phyloP scores from a whole-genome alignment of 2,797 vertebrate species.

The Miichthys miiuy region DNA sequence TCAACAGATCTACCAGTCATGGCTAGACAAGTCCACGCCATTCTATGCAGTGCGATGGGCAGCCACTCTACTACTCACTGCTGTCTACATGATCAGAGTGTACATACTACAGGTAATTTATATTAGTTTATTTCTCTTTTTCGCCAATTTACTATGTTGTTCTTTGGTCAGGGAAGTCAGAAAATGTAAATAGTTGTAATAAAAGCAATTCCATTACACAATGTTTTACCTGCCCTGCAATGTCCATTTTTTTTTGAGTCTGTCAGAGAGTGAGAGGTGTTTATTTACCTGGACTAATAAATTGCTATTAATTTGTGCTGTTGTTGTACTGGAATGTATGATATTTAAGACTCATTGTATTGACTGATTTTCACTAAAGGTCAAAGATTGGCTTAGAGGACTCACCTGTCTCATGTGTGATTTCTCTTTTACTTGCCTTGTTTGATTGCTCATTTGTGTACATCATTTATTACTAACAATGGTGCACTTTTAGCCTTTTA shows the following conservation, averaged over 20 bases:
- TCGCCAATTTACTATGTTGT: background rate
- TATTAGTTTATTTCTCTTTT: background rate
- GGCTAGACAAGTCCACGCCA: conserved; percentile 98
- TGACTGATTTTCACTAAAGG: conserved; percentile 21
- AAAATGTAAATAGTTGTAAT: background rate
- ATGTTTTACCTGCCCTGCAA: background rate
- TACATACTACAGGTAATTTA: conserved; percentile 95
- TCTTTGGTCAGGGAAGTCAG: background rate
- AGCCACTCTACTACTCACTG: conserved; percentile 91
- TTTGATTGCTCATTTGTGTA: background rate
- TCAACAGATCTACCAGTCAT: conserved; percentile 95
- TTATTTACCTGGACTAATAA: background rate
- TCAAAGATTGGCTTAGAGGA: conserved; percentile 13
- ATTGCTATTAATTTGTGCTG: background rate
- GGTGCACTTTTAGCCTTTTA: background rate
- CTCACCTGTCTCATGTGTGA: background rate
- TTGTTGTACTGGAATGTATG: background rate
- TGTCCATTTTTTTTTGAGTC: background rate
- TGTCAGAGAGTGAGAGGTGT: background rate
- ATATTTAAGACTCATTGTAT: conserved; percentile 9
- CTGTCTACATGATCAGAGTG: conserved; percentile 98
- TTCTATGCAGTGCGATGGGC: conserved; percentile 94
- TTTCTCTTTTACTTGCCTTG: background rate
- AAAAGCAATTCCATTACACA: background rate
- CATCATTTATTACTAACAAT: background rate